These are phyloP conservation scores for Zele albiditarsus DNA, from an alignment of 2,888 invertebrate genomes.

Conservation along the genomic window DNA sequence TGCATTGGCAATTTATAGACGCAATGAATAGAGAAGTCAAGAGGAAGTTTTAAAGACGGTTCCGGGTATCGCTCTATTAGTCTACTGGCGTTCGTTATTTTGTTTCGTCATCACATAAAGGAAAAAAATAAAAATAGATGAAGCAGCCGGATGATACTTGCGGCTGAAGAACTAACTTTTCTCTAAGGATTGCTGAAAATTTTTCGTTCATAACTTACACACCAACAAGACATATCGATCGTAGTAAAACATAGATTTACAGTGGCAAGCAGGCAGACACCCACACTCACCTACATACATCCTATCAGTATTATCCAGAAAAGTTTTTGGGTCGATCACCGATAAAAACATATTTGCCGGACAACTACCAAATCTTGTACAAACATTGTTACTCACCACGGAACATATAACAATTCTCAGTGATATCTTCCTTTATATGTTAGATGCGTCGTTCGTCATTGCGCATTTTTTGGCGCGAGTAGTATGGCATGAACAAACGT, in stretches of 20 bases:
- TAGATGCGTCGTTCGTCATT: constrained; percentile 34
- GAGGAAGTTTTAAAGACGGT: constrained; percentile 35
- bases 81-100: constrained; percentile 35
- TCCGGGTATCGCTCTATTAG: constrained; percentile 38
- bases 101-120: constrained; percentile 30
- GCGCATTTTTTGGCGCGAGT: constrained; percentile 24
- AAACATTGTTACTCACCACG: constrained; percentile 25
- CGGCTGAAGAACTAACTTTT: constrained; percentile 26
- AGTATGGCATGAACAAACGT: neutral
- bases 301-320: constrained; percentile 28
- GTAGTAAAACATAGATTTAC: constrained; percentile 7
- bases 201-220: constrained; percentile 17
- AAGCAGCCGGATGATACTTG: neutral
- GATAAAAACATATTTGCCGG: constrained; percentile 38
- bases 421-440: constrained; percentile 24
- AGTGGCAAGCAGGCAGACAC: neutral
- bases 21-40: constrained; percentile 12
- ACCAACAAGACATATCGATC: neutral
- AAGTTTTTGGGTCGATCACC: constrained; percentile 27
- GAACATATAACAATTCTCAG: constrained; percentile 21
- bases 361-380: constrained; percentile 22
- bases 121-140: constrained; percentile 14
- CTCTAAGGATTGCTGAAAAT: constrained; percentile 17
- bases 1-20: constrained; percentile 23
- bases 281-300: constrained; percentile 3